These are phyloP conservation scores for Scalopus aquaticus DNA, from an alignment of 2,113 vertebrate genomes.

Conservation along the genomic window DNA sequence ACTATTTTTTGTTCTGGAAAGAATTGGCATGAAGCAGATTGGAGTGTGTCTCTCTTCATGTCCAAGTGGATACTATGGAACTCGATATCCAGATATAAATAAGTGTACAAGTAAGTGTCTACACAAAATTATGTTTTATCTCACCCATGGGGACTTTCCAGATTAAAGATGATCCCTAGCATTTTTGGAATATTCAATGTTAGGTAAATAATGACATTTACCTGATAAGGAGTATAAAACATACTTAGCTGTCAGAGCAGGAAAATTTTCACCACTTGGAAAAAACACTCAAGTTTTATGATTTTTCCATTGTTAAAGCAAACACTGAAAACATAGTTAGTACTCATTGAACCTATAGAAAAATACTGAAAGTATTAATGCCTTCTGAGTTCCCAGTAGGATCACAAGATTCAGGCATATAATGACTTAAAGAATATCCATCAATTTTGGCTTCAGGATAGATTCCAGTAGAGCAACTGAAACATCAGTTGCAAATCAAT, in stretches of 20 bases:
- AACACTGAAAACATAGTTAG: not conserved
- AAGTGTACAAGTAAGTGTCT: slow-evolving; percentile 96
- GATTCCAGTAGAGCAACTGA: not conserved
- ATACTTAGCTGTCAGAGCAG: not conserved
- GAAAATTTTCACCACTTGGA: not conserved
- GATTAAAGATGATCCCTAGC: slow-evolving; percentile 17
- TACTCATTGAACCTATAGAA: not conserved
- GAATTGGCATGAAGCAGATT: slow-evolving; percentile 98
- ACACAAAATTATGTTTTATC: slow-evolving; percentile 65
- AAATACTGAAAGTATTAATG: not conserved
- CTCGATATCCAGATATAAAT: slow-evolving; percentile 96
- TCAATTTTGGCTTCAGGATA: not conserved
- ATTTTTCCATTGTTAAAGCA: not conserved
- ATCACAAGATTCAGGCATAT: not conserved
- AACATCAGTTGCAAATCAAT: slow-evolving; percentile 9
- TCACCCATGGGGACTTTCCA: slow-evolving; percentile 54
- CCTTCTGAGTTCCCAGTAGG: not conserved
- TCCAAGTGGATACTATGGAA: slow-evolving; percentile 96
- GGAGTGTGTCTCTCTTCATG: slow-evolving; percentile 98
- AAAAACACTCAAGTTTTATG: not conserved
- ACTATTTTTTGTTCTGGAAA: slow-evolving; percentile 98
- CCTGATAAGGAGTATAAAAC: not conserved
- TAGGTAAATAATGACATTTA: slow-evolving; percentile 32
- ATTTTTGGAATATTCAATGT: not conserved
- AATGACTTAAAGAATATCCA: slow-evolving; percentile 24